phyloP scores from a whole-genome alignment of 2,113 vertebrate species.

The Macquaria australasica region DNA sequence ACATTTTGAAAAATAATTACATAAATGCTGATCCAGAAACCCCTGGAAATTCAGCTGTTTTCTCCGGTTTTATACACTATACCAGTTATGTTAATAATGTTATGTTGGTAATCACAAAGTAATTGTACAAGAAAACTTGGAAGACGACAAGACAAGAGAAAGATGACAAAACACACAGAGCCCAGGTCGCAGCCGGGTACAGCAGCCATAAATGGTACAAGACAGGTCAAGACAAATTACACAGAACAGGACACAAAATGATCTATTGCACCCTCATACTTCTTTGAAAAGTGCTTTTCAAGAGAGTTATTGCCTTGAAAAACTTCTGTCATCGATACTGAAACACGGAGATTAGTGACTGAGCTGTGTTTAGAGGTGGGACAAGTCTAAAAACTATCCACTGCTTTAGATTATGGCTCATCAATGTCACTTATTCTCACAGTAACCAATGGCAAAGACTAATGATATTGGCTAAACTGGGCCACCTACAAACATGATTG shows the following conservation, averaged over 20 bases:
- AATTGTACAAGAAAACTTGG: constrained; percentile 3
- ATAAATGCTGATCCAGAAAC: background rate
- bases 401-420: constrained; percentile 40
- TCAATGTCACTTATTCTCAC: constrained; percentile 57
- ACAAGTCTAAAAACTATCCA: constrained; percentile 1
- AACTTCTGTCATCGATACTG: constrained; percentile 38
- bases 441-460: constrained; percentile 38
- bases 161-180: constrained; percentile 20
- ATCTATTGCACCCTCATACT: constrained; percentile 47
- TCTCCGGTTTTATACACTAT: background rate
- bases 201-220: constrained; percentile 32
- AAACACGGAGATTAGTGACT: constrained; percentile 42
- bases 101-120: constrained; percentile 15
- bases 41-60: background rate
- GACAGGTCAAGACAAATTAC: constrained; percentile 59
- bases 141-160: constrained; percentile 16
- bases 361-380: constrained; percentile 1
- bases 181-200: constrained; percentile 1
- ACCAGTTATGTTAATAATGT: background rate
- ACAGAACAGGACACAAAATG: constrained; percentile 46
- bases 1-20: background rate
- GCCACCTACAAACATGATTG: constrained; percentile 51
- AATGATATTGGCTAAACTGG: constrained; percentile 38
- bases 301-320: constrained; percentile 47
- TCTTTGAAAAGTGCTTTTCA: constrained; percentile 52